These are phyloP conservation scores for Chlorodrepanis virens DNA, from an alignment of 2,113 vertebrate genomes.

Conservation along the genomic window DNA sequence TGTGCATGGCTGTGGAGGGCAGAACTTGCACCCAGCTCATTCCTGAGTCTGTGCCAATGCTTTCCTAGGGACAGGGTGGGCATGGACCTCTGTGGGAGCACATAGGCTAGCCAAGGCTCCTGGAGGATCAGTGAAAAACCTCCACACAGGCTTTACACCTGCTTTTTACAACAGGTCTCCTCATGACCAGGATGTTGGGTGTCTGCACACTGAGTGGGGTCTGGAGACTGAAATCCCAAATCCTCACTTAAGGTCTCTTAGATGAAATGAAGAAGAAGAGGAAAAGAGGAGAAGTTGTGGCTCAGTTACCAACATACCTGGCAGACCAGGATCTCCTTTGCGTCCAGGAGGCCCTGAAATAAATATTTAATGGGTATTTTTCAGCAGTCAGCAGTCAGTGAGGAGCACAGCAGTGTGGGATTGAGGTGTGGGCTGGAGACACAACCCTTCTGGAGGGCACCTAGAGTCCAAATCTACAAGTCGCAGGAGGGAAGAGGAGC, in stretches of 20 bases:
- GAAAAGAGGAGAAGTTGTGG: background rate
- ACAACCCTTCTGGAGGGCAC: background rate
- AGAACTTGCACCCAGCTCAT: background rate
- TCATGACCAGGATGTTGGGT: background rate
- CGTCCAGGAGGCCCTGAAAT: conserved; percentile 53
- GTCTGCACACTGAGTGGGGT: background rate
- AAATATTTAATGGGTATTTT: conserved; percentile 22
- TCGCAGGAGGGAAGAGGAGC: background rate
- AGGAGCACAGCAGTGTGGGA: background rate
- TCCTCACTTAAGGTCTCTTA: background rate
- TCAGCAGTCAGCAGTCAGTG: background rate
- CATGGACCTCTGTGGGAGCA: background rate
- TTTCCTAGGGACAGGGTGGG: background rate
- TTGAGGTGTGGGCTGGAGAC: background rate
- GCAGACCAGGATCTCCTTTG: conserved; percentile 57
- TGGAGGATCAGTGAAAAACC: background rate
- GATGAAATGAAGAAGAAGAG: background rate
- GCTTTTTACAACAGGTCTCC: background rate
- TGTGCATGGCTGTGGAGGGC: background rate
- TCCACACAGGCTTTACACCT: background rate
- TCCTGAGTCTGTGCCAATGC: background rate
- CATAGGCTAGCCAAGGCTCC: rapidly evolving
- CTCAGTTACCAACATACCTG: conserved; percentile 58
- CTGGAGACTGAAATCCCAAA: background rate
- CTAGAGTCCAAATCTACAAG: background rate